phyloP scores from a whole-genome alignment of 2,888 invertebrate genomes.

The Nasonovia ribisnigri region DNA sequence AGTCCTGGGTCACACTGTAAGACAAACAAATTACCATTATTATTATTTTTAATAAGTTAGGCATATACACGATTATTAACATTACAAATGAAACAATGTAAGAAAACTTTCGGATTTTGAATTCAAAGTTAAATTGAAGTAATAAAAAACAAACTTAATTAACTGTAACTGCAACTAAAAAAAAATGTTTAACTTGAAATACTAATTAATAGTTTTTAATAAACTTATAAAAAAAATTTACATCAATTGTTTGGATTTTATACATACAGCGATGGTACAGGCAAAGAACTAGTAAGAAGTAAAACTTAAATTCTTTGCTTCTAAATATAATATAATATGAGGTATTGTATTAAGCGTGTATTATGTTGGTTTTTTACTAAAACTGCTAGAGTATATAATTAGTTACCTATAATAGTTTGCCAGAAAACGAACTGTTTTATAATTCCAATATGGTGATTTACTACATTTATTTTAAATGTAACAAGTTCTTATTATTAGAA shows the following conservation, averaged over 20 bases:
- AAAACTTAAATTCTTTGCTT: background rate
- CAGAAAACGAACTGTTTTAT: background rate
- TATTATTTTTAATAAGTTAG: background rate
- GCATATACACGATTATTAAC: background rate
- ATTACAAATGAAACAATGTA: background rate
- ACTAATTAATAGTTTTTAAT: background rate
- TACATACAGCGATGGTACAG: background rate
- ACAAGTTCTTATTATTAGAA: background rate
- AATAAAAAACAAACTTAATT: conserved; percentile 68
- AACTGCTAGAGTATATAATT: background rate
- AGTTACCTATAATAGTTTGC: background rate
- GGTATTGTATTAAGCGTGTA: background rate
- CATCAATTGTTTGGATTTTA: background rate
- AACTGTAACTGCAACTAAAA: background rate
- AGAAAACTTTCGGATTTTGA: background rate
- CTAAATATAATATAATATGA: background rate
- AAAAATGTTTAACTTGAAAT: background rate
- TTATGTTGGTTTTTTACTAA: background rate
- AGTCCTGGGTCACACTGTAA: conserved; percentile 97
- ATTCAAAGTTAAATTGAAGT: conserved; percentile 45
- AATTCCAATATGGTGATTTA: background rate
- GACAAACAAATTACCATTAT: conserved; percentile 67
- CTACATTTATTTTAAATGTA: background rate
- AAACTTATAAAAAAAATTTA: background rate
- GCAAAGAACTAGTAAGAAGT: background rate